Base-by-base conservation (phyloP, 1,140 invertebrate species). In the Helicoverpa zea region DNA sequence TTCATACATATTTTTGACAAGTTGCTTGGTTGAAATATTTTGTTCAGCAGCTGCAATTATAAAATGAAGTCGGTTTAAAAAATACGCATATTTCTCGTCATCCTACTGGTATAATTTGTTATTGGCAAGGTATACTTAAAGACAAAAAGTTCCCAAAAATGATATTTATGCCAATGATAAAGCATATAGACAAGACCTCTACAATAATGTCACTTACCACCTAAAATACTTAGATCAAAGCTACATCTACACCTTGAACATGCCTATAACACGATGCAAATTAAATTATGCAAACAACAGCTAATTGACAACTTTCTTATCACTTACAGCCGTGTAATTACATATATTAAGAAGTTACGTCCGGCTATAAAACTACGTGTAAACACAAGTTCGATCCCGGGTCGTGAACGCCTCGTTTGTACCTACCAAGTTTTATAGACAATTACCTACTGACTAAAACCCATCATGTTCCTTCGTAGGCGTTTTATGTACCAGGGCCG, bases 251-350 rank as follows among this genome's bases (percentile, higher is more conserved):
- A 58, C n/a, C 29, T 14, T 23, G 11, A 59, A 23, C 58, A 59
- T 59, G 18, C 11, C 30, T 16, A 43, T n/a, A 64, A 43, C 61
- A n/a, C 30, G 61, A n/a, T 16, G 29, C n/a, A 43, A 64, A 30
- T 30, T 43, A 64, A 64, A 64, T 43, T 43, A 64, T 43, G 61
- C 30, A 64, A 64, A 43, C 35, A 43, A 3, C 29, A 35, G 61
- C 10, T 64, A 64, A 64, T 64, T 64, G 35, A n/a, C 29, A 64
- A 64, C 61, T 64, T 64, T 64, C 61, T 64, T 64, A 64, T 43
- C 61, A 64, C 61, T 63, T 64, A 43, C 61, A 64, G 35, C 30
- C 29, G 13, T 29, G 30, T 64, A 64, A 64, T 64, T 2, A 64
- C 61, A 64, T 35, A 7, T 43, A 43, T 64, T 43, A 64, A 47